phyloP scores from a whole-genome alignment of 2,113 vertebrate species.

The Felis chaus region DNA sequence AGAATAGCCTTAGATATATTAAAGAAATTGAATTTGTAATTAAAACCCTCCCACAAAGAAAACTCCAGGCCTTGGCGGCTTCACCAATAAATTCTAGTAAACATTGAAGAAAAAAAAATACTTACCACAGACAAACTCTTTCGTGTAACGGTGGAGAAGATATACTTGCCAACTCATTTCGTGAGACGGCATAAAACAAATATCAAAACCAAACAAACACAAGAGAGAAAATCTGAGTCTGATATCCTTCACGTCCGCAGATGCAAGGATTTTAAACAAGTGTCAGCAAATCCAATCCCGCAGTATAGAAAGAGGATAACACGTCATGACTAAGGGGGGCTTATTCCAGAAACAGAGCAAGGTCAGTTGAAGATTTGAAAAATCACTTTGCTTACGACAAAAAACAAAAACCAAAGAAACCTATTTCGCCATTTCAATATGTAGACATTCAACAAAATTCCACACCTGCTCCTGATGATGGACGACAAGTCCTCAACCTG shows the following conservation, averaged over 20 bases:
- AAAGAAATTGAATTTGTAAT: background rate
- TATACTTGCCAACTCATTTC: background rate
- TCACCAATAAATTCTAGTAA: background rate
- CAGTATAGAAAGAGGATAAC: background rate
- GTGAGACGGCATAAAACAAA: background rate
- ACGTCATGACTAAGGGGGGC: background rate
- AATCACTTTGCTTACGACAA: background rate
- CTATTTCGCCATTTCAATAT: background rate
- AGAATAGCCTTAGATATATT: background rate
- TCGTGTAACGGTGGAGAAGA: background rate
- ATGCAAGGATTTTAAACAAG: background rate
- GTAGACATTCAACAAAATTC: background rate
- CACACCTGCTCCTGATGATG: background rate
- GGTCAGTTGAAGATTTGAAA: background rate
- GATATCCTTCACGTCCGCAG: background rate
- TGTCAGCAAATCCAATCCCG: background rate
- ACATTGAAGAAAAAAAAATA: background rate
- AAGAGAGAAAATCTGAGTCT: background rate
- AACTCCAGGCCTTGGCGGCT: background rate
- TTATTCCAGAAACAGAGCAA: background rate
- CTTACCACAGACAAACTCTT: background rate
- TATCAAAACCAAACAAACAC: background rate
- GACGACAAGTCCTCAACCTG: background rate
- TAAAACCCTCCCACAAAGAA: background rate
- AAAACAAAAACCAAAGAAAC: background rate